Base-by-base conservation (phyloP, 1,140 invertebrate genomes). In the Onthophagus taurus region DNA sequence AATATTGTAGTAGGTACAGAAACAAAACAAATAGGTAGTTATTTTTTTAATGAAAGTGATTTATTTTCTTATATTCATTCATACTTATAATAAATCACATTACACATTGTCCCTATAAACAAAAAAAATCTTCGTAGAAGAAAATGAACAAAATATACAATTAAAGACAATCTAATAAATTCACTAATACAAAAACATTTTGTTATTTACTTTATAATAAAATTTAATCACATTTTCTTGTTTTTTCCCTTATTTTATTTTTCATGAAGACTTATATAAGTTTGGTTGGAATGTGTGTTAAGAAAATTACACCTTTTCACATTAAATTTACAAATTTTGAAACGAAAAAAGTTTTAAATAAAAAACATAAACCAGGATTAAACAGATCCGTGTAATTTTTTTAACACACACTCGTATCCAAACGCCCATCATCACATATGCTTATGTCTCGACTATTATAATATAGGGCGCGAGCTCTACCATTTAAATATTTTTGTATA, bases 341-440 rank as follows among this genome's bases (percentile, higher is more conserved):
- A 31, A 43, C 17, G 17, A 42, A 42, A 21, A 26, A 26, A 26
- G 6, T 26, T 6, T 26, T 7, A 26, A 7, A 26, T 7, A 26
- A 42, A 31, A 31, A 38, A 42, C 31, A 43, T 43, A 31, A 33
- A 33, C 31, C 9, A 9, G 14, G 31, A 8, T 6, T 8, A 6
- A n/a, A 33, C 13, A 6, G 6, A n/a, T n/a, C n/a, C n/a, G n/a
- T n/a, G 23, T 26, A 21, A 43, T 33, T 17, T 43, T 14, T 38
- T 18, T 31, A 24, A 45, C 44, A 45, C 35, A 35, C 39, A 45
- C 31, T 13, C 50, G 54, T 52, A 26, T n/a, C n/a, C 59, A 59
- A 58, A 53, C 55, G 49, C 46, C 51, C 42, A 52, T 57, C 58
- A 62, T 62, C 60, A 62, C 60, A 62, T 60, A 56, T 60, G 59